Evolutionary conservation across 2,113 vertebrate species (phyloP).

Genomic region (Empidonax traillii): DNA sequence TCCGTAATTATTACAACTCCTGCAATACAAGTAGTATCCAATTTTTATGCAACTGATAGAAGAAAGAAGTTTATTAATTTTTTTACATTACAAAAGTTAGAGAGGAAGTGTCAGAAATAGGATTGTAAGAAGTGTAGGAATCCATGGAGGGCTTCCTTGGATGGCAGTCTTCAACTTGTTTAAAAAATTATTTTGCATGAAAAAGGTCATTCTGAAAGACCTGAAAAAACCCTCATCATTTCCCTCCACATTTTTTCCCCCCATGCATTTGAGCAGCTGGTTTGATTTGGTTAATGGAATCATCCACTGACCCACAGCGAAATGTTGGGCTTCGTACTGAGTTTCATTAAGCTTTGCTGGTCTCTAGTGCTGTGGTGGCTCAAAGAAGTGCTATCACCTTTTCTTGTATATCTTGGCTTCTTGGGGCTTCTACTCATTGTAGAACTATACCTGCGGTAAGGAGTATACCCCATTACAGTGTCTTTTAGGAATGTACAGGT

Average conservation of each 20-base stretch:
- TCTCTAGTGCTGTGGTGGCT: background rate
- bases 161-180: background rate
- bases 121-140: background rate
- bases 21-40: background rate
- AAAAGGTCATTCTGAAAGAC: background rate
- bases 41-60: background rate
- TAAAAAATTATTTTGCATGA: background rate
- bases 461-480: background rate
- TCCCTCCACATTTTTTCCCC: background rate
- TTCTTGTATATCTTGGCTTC: background rate
- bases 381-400: background rate
- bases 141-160: background rate
- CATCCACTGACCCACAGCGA: background rate
- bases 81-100: background rate
- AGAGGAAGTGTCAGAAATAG: background rate
- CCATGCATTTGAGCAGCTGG: background rate
- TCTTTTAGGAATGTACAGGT: rapidly evolving
- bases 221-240: background rate
- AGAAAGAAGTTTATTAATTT: background rate
- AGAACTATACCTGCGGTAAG: background rate
- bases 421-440: background rate
- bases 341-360: background rate
- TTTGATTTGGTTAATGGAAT: background rate
- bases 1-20: background rate
- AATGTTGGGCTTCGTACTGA: background rate